Conservation (phyloP, 2,888 invertebrate genomes). For the Drosophila suboccidentalis region DNA sequence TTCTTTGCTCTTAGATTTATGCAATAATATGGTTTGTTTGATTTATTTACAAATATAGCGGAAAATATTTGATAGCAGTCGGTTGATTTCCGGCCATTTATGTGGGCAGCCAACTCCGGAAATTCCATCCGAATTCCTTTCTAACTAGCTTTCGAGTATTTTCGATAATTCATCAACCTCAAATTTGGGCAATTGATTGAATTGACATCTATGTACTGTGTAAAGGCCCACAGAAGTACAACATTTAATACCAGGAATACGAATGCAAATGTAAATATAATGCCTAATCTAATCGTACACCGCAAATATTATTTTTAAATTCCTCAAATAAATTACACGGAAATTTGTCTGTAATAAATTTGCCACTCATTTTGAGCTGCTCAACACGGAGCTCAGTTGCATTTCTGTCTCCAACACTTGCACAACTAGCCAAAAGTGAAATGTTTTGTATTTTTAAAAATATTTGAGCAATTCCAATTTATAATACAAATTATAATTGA, state of each 20-base stretch:
- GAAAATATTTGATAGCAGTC: slow-evolving; percentile 10
- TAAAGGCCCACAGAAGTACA: neutral
- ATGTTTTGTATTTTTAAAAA: neutral
- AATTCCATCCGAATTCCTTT: neutral
- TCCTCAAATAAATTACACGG: neutral
- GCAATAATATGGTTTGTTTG: neutral
- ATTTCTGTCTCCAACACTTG: neutral
- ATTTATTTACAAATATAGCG: neutral
- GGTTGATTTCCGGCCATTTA: neutral
- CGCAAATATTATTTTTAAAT: neutral
- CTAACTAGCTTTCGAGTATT: neutral
- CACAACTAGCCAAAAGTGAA: neutral
- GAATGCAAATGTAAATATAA: neutral
- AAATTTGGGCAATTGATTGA: neutral
- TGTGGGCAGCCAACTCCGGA: slow-evolving; percentile 11
- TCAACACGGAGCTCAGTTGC: slow-evolving; percentile 10
- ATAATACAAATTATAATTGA: too few relatives aligned
- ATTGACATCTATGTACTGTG: neutral
- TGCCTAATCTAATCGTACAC: neutral
- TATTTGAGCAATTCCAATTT: too few relatives aligned
- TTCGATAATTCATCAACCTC: neutral
- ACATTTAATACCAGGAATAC: neutral
- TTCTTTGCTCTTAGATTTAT: slow-evolving; percentile 21
- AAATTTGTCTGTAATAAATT: neutral
- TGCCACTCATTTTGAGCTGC: neutral